Evolutionary conservation across 2,888 invertebrate species (phyloP), one percentile per base, ranked within the genome.

Genomic region (Podotricha telesiphe): DNA sequence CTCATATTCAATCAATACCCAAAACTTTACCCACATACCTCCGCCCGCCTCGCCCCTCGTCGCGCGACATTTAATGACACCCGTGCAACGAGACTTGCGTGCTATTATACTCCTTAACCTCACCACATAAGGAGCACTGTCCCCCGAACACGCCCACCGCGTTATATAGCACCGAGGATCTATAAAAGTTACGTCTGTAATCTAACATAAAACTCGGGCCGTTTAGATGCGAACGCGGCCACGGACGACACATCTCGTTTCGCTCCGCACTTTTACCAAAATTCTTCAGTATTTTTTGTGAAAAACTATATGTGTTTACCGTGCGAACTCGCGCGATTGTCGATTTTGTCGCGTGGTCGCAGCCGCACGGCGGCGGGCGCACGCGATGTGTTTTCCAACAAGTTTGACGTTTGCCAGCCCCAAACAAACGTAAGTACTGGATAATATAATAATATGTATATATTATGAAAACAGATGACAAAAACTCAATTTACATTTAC

Each of bases 161-260:
- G 93, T 92, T 93, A 93, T 93, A 93, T 93, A 93, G 93, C 92
- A 92, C 92, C 91, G 92, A 93, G 92, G 93, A 93, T 93, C 93
- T 93, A 93, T 93, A 93, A 93, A 93, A 93, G 92, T 93, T 92
- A 93, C 92, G 93, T 93, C 92, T 93, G 93, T 93, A 93, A 93
- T 93, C 93, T 93, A 92, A 93, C 93, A 93, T 93, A 93, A 93
- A 93, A 93, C 91, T 92, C 92, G 90, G 92, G 91, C 93, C 93
- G 93, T 92, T 93, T 93, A 93, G 93, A 93, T 93, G 93, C 88
- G 92, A 92, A 92, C 91, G 92, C 91, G 91, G 91, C 90, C 86
- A 91, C 91, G 91, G 92, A 88, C 91, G 92, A 91, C 92, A 92
- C 92, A 92, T 93, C 93, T 92, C 92, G 85, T 82, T 80, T 86